Conservation (phyloP, 2,888 invertebrate species). For the Scaptomyza caliginosa region DNA sequence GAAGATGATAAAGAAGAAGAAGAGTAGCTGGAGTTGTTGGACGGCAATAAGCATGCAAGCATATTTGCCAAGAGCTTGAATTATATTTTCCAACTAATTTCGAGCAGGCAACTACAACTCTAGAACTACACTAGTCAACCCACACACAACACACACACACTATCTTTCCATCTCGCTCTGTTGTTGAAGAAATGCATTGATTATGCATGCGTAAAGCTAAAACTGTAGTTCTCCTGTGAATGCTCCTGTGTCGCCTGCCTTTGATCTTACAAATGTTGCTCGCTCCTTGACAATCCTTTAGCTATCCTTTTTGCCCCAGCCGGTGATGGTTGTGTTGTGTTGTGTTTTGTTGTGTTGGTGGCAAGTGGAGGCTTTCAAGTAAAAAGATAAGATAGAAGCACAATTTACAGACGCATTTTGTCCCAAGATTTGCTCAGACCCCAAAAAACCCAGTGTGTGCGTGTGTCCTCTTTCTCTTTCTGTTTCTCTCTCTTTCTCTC, state of each 20-base stretch:
- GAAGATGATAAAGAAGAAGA: not conserved
- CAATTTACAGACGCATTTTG: constrained; percentile 58
- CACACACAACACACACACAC: not conserved
- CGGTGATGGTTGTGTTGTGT: not conserved
- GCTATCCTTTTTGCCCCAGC: constrained; percentile 2
- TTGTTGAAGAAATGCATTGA: constrained; percentile 72
- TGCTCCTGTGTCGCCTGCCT: constrained; percentile 34
- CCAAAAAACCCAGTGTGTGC: constrained; percentile 16
- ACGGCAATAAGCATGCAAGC: constrained; percentile 26
- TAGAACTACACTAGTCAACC: not conserved
- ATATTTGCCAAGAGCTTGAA: constrained; percentile 50
- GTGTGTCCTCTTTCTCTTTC: constrained; percentile 17
- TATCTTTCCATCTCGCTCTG: constrained; percentile 6
- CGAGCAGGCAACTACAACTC: constrained; percentile 17
- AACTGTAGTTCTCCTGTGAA: constrained; percentile 48
- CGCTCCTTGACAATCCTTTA: constrained; percentile 37
- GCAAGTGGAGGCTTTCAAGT: constrained; percentile 64
- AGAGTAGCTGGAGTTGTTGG: constrained; percentile 3
- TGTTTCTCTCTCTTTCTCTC: constrained; percentile 31
- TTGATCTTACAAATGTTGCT: constrained; percentile 46
- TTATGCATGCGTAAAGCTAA: constrained; percentile 75
- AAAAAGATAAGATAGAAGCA: constrained; percentile 71
- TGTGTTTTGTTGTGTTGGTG: constrained; percentile 10
- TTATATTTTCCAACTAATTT: constrained; percentile 74
- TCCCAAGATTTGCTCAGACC: constrained; percentile 70